A percentile compares a stretch with the other conserved stretches of the same genome.
phyloP scores from a whole-genome alignment of 2,113 vertebrate species.

The Physeter macrocephalus region DNA sequence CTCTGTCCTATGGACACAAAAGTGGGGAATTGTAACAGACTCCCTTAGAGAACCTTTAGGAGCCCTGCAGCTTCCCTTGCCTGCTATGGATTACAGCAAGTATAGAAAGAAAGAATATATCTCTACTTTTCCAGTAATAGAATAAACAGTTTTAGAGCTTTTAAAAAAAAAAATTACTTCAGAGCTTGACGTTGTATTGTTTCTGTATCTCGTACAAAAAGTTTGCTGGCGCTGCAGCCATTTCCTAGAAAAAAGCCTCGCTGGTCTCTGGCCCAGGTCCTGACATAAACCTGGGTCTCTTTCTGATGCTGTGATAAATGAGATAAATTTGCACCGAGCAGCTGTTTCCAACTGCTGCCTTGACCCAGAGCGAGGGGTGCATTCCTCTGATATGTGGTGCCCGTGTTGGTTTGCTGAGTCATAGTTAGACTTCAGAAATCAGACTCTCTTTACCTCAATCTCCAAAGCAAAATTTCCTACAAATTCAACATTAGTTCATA shows the following conservation, averaged over 20 bases:
- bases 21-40: background rate
- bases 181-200: background rate
- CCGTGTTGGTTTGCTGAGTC: background rate
- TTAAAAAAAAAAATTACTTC: background rate
- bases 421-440: background rate
- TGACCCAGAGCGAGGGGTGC: background rate
- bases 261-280: background rate
- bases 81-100: background rate
- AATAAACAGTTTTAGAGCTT: background rate
- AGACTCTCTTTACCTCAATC: background rate
- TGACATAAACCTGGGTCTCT: background rate
- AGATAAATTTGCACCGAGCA: background rate
- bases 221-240: background rate
- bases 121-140: background rate
- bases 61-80: background rate
- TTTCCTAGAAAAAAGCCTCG: conserved; percentile 20
- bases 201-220: background rate
- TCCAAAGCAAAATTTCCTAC: background rate
- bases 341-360: background rate
- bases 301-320: background rate
- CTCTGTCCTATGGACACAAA: background rate
- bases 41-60: background rate
- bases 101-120: background rate
- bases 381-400: background rate
- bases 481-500: background rate